Percentiles rank a stretch among this genome's conserved stretches.
Evolutionary conservation across 2,113 vertebrate genomes (phyloP).

Genomic region (Syrrhaptes paradoxus): DNA sequence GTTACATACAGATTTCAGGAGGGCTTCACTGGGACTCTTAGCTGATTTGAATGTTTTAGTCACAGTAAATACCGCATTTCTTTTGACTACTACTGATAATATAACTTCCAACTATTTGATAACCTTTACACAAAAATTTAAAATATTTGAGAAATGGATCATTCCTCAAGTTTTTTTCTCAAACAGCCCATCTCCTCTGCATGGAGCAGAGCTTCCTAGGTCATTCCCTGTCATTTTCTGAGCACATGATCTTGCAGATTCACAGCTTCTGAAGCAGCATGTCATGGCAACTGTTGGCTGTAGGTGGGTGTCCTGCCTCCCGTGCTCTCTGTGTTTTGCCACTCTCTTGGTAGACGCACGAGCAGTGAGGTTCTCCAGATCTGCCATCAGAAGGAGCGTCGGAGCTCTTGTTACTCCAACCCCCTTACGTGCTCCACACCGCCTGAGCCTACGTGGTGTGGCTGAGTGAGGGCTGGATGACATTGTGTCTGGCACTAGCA

Average conservation of each 20-base stretch:
- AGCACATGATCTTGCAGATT: neutral
- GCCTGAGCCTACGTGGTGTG: neutral
- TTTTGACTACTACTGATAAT: neutral
- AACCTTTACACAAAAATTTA: neutral
- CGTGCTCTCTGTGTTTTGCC: neutral
- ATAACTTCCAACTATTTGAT: neutral
- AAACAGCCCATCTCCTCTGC: rapidly evolving
- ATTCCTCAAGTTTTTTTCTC: neutral
- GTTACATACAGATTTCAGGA: neutral
- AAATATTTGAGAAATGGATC: neutral
- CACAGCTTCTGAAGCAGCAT: neutral
- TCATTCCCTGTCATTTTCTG: neutral
- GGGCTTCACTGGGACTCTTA: neutral
- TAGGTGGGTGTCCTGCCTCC: neutral
- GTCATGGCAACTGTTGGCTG: neutral
- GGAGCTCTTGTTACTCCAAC: neutral
- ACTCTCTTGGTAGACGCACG: neutral
- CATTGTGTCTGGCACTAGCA: neutral
- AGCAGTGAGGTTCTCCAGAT: neutral
- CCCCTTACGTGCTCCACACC: neutral
- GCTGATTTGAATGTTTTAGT: neutral
- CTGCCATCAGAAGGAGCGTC: neutral
- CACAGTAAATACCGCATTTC: neutral
- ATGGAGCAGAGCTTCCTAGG: neutral
- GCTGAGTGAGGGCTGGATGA: neutral